phyloP scores from a whole-genome alignment of 1,140 invertebrate genomes.

The Drosophila teissieri region DNA sequence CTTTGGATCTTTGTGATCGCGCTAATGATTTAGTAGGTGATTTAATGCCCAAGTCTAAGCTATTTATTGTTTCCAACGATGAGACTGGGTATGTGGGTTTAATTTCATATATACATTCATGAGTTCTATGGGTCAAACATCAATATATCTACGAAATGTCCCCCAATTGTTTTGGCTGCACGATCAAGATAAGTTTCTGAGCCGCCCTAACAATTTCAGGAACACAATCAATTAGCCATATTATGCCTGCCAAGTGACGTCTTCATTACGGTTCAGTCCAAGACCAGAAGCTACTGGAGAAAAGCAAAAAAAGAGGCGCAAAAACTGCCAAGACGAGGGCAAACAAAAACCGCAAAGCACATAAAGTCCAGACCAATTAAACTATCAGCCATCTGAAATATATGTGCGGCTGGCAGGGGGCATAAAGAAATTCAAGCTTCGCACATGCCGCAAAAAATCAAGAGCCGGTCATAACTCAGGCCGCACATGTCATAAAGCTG shows the following conservation, averaged over 20 bases:
- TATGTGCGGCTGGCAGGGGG: conserved; percentile 30
- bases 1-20: conserved; percentile 4
- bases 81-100: conserved; percentile 1
- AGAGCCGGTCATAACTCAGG: conserved; percentile 39
- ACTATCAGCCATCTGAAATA: conserved; percentile 75
- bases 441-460: conserved; percentile 52
- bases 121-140: neutral
- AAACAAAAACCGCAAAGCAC: conserved; percentile 42
- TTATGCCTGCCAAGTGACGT: conserved; percentile 61
- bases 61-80: conserved; percentile 17
- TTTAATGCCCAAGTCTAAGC: conserved; percentile 12
- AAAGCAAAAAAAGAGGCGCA: neutral
- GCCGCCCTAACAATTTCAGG: conserved; percentile 10
- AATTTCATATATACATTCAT: neutral
- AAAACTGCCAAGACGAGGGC: conserved; percentile 5
- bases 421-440: conserved; percentile 22
- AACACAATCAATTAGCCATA: conserved; percentile 64
- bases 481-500: conserved; percentile 69
- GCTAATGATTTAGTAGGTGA: conserved; percentile 18
- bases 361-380: conserved; percentile 73
- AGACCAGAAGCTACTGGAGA: conserved; percentile 59
- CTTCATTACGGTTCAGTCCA: conserved; percentile 63
- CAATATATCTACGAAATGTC: neutral
- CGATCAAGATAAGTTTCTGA: conserved; percentile 38
- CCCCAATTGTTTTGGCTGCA: conserved; percentile 3